These are phyloP conservation scores for Lithophane semibrunnea DNA, from an alignment of 2,888 invertebrate genomes.

Conservation along the genomic window DNA sequence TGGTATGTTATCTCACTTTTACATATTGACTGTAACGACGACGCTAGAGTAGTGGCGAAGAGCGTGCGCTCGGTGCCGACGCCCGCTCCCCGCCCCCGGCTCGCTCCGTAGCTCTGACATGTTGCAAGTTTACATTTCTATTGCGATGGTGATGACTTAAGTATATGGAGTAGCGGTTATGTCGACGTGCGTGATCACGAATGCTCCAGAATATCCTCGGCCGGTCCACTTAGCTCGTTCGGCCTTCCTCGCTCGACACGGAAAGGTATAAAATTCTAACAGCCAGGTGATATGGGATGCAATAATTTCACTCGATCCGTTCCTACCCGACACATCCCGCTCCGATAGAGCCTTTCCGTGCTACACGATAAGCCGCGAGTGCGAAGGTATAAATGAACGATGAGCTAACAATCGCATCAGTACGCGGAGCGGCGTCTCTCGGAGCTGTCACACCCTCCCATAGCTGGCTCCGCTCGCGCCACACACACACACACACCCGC, in stretches of 20 bases:
- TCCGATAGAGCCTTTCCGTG: conserved; percentile 83
- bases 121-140: conserved; percentile 88
- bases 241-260: conserved; percentile 90
- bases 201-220: conserved; percentile 89
- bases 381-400: conserved; percentile 53
- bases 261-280: conserved; percentile 90
- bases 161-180: conserved; percentile 89
- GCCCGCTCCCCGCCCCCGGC: conserved; percentile 83
- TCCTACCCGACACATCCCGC: conserved; percentile 84
- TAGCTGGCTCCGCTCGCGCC: conserved; percentile 90
- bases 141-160: conserved; percentile 87
- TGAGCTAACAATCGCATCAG: conserved; percentile 61
- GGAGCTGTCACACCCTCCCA: conserved; percentile 80
- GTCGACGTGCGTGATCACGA: conserved; percentile 89
- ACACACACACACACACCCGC: conserved; percentile 80
- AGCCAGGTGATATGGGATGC: conserved; percentile 91
- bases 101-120: conserved; percentile 86
- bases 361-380: conserved; percentile 66
- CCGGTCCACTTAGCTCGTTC: conserved; percentile 89
- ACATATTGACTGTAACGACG: conserved; percentile 86
- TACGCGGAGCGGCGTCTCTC: conserved; percentile 81
- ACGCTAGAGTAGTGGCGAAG: conserved; percentile 82
- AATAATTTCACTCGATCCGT: conserved; percentile 85
- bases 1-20: conserved; percentile 89
- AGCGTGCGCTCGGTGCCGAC: conserved; percentile 80